phyloP scores from a whole-genome alignment of 2,797 vertebrate species.

The Tarsius wallacei region DNA sequence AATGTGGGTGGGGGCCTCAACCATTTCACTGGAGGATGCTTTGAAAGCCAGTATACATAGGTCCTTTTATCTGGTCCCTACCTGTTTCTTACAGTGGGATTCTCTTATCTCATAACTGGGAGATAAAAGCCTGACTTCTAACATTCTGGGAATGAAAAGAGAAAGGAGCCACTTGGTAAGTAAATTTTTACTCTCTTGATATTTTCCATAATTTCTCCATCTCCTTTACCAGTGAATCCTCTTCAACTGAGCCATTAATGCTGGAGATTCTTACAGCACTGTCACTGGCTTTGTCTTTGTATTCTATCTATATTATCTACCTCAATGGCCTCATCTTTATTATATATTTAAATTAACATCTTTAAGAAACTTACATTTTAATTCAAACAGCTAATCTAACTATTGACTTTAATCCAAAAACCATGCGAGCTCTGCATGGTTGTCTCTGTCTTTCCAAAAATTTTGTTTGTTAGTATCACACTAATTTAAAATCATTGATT shows the following conservation, averaged over 20 bases:
- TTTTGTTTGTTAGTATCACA: no score
- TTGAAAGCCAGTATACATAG: background rate
- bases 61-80: background rate
- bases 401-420: conserved; percentile 7
- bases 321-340: background rate
- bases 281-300: background rate
- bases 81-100: background rate
- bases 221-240: background rate
- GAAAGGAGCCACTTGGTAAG: background rate
- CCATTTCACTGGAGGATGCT: background rate
- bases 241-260: background rate
- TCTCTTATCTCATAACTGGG: background rate
- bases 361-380: conserved; percentile 35
- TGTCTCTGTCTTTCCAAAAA: no score
- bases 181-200: background rate
- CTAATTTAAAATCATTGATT: no score
- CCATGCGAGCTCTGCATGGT: background rate
- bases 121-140: background rate
- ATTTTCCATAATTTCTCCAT: background rate
- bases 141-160: background rate
- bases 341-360: background rate
- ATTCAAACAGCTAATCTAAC: background rate
- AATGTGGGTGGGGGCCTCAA: background rate
- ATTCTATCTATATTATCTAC: background rate
- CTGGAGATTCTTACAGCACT: background rate